These are phyloP conservation scores for Hydroisotoma schaefferi DNA, from an alignment of 2,888 invertebrate species.

Conservation along the genomic window DNA sequence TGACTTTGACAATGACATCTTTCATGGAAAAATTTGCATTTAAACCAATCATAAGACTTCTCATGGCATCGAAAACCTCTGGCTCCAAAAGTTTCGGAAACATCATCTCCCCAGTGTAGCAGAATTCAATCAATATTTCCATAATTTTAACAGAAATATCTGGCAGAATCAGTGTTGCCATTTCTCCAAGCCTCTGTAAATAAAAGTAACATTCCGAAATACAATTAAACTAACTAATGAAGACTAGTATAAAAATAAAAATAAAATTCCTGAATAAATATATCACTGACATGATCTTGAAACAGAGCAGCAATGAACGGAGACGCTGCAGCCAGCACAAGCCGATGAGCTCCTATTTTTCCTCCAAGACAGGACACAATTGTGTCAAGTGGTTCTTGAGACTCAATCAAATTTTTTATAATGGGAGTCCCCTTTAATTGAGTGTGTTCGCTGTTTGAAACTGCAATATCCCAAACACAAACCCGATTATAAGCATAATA, in stretches of 20 bases:
- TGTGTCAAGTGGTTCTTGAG: slow-evolving; percentile 28
- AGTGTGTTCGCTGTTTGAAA: too few relatives aligned
- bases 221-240: slow-evolving; percentile 6
- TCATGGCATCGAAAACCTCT: slow-evolving; percentile 34
- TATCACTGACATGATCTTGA: slow-evolving; percentile 30
- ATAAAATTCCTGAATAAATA: neutral
- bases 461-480: too few relatives aligned
- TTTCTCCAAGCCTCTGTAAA: slow-evolving; percentile 33
- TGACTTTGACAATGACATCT: neutral
- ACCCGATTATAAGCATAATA: too few relatives aligned
- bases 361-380: slow-evolving; percentile 38
- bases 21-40: slow-evolving; percentile 19
- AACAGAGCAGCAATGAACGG: slow-evolving; percentile 32
- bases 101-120: slow-evolving; percentile 38
- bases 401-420: slow-evolving; percentile 11
- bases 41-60: slow-evolving; percentile 29
- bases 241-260: neutral
- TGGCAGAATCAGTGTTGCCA: slow-evolving; percentile 37
- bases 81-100: slow-evolving; percentile 26
- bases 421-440: neutral
- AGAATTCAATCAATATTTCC: slow-evolving; percentile 34
- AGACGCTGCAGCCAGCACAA: slow-evolving; percentile 38
- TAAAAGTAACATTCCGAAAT: neutral
- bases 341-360: slow-evolving; percentile 43
- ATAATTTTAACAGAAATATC: slow-evolving; percentile 33